Base-by-base conservation (phyloP, 2,888 invertebrate genomes). In the Argyresthia goedartella region DNA sequence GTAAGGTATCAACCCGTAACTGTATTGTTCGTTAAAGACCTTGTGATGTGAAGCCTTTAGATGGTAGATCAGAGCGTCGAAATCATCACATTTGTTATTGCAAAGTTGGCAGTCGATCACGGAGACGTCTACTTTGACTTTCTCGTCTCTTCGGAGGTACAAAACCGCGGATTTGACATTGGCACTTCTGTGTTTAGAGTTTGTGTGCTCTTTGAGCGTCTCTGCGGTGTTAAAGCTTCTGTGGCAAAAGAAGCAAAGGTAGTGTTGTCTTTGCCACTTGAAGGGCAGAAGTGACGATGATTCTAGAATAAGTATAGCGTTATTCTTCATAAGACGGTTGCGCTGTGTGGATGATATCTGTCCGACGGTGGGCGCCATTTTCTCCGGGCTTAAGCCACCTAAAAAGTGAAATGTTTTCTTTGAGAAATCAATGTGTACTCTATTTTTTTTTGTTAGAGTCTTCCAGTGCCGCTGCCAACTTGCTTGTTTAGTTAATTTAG, bases 251-350 rank as follows among this genome's bases (percentile, higher is more conserved):
- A 84, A 85, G 54, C 86, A 86, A 4, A 84, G 69, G 49, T 77
- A 86, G 52, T 72, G 71, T 52, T 84, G 81, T 35, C 81, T 64
- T 49, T 81, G 80, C 85, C 85, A 86, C 60, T 82, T 86, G 58
- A 86, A 86, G 0, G 85, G 85, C 1, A 77, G 8, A 0, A 66
- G 75, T 0, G 73, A 78, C 8, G 85, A 76, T 7, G 59, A 61
- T 63, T 85, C 79, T 61, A 86, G 63, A 53, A 86, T 61, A 0
- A 59, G 65, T 1, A 74, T 68, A 6, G 82, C 81, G 62, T 86
- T 85, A 56, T 59, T 68, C 67, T 82, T 86, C 68, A 76, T 73
- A 6, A 81, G 65, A 51, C 71, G 68, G 60, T 85, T 82, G 11
- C 77, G 69, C 64, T 71, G 76, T n/a, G 76, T 82, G 13, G 76